These are phyloP conservation scores for Sarcophaga bullata DNA, from an alignment of 1,140 invertebrate species.

Conservation along the genomic window DNA sequence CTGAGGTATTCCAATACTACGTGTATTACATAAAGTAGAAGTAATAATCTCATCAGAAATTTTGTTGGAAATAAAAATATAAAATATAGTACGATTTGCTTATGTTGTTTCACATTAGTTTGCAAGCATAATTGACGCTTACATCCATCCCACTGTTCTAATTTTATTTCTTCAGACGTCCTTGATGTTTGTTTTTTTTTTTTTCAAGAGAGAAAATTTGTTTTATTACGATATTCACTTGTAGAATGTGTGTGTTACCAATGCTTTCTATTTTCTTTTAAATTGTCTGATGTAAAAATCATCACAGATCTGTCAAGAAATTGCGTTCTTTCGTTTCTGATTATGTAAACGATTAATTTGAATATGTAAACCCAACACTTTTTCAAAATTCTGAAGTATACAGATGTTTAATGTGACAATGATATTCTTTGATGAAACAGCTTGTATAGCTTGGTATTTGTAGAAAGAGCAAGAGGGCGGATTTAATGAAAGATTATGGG, in stretches of 20 bases:
- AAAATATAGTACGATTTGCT: no score
- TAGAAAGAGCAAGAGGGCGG: no score
- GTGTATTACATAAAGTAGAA: no score
- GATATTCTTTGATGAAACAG: no score
- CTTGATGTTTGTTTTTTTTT: neutral
- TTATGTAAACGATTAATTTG: slow-evolving; percentile 3
- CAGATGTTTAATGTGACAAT: neutral
- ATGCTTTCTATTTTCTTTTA: neutral
- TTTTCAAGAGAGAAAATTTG: neutral
- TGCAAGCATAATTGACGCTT: no score
- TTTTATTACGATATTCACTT: neutral
- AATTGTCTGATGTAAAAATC: slow-evolving; percentile 14
- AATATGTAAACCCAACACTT: neutral
- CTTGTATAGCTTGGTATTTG: no score
- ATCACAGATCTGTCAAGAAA: neutral
- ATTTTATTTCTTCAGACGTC: neutral
- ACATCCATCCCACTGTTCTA: no score
- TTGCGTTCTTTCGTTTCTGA: neutral
- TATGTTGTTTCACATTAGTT: no score
- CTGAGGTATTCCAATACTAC: no score
- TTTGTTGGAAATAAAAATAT: no score
- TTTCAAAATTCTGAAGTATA: neutral
- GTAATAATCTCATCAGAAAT: no score
- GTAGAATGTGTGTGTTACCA: neutral
- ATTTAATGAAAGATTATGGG: no score